Evolutionary conservation across 2,797 vertebrate genomes (phyloP), one percentile per base, ranked within the genome.

Genomic region (Melanotaenia parkinsoni): DNA sequence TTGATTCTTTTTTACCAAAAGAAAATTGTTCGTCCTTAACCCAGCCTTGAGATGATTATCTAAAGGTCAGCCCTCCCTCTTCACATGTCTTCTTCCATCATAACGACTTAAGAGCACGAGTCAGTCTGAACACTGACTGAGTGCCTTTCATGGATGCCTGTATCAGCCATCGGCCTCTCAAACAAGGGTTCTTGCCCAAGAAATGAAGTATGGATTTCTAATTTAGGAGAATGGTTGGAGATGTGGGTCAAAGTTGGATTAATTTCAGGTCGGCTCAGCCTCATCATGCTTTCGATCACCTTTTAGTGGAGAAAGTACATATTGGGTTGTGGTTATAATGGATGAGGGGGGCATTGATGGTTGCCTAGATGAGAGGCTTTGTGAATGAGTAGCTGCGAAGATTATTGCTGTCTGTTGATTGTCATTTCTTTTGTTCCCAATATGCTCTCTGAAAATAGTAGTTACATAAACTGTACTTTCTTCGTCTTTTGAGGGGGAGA

Each of bases 121-220:
- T 38, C 26, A 1, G 61, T 20, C 77, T 54, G 51, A 87, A 80
- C 84, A 84, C 81, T 87, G 91, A 90, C 86, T 85, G 89, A 92
- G 86, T 87, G 82, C 78, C 86, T 86, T 84, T 93, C 90, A 90
- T 16, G 5, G 45, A 67, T 70, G 72, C 75, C 78, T 57, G 33
- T 72, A 80, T 83, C 83, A 81, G 72, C 84, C 67, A 16, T 76
- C 67, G 40, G 82, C 79, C 78, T 82, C 63, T 70, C 83, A 82
- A 92, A 87, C 89, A 86, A 83, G 81, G 78, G 72, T 87, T 82
- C 89, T 86, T 87, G 82, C 86, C 83, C 70, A 63, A 89, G 83
- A 94, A 92, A 94, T 93, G 88, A 92, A 92, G 88, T 94, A 94
- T 93, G 88, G 93, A 94, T 94, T 94, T 95, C 89, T 93, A 93